Conservation (phyloP, 2,113 vertebrate genomes). For the Sprattus sprattus region DNA sequence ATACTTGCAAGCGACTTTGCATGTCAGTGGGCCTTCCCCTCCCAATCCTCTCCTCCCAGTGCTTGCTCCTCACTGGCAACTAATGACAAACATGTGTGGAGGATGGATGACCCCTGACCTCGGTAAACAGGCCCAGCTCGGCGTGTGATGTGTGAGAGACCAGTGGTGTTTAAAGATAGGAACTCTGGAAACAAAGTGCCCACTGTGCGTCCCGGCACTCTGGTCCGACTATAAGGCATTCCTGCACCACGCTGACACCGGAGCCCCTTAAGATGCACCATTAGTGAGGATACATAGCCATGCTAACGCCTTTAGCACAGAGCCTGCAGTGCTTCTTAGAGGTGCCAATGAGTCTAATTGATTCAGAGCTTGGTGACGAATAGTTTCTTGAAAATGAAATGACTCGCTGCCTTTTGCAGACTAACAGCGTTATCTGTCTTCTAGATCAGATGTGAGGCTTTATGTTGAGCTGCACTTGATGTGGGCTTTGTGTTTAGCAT, state of each 20-base stretch:
- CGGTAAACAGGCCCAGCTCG: slow-evolving; percentile 50
- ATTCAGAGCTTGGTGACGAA: background rate
- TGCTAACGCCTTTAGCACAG: slow-evolving; percentile 21
- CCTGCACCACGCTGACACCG: background rate
- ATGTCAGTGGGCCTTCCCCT: slow-evolving; percentile 21
- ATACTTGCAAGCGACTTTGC: background rate
- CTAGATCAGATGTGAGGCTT: background rate
- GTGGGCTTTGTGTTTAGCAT: background rate
- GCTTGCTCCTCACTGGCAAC: slow-evolving; percentile 40
- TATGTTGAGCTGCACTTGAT: background rate
- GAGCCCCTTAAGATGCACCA: background rate
- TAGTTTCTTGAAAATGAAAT: background rate
- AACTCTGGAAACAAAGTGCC: slow-evolving; percentile 41
- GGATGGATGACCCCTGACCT: slow-evolving; percentile 50
- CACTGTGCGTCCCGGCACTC: slow-evolving; percentile 2
- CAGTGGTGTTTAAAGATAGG: slow-evolving; percentile 41
- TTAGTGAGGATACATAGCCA: background rate
- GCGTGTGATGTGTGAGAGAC: slow-evolving; percentile 38
- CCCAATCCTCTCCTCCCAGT: slow-evolving; percentile 28
- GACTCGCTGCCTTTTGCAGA: background rate
- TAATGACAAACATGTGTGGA: slow-evolving; percentile 50
- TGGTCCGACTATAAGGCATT: slow-evolving; percentile 45
- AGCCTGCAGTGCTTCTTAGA: background rate
- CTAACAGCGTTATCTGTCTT: background rate
- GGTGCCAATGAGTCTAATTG: background rate